Conservation (phyloP, 2,113 vertebrate species). For the Aythya baeri region DNA sequence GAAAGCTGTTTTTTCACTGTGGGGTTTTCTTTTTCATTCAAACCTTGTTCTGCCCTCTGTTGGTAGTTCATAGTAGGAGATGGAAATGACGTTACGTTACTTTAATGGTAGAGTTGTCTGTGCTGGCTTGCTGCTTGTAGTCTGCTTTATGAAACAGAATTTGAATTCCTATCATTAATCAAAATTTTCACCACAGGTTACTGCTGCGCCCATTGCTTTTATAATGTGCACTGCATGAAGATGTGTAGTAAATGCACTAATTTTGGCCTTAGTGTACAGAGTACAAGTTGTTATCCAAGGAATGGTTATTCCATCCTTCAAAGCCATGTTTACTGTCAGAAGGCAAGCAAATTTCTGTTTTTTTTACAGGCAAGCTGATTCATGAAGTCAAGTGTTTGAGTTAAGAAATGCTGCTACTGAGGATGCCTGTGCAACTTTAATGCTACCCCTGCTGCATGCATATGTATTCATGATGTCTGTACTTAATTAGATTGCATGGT, state of each 20-base stretch:
- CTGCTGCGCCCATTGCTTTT: neutral
- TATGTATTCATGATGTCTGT: neutral
- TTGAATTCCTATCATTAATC: neutral
- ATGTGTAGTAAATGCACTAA: rapidly evolving
- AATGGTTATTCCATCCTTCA: neutral
- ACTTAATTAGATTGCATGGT: rapidly evolving
- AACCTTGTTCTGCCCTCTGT: conserved; percentile 33
- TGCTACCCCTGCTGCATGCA: neutral
- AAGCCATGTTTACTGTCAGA: neutral
- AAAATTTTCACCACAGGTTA: neutral
- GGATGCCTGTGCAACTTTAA: neutral
- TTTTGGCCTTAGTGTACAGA: neutral
- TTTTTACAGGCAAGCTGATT: neutral
- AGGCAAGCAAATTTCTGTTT: neutral
- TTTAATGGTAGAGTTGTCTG: neutral
- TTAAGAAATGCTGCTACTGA: neutral
- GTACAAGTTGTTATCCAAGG: neutral
- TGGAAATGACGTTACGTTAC: rapidly evolving
- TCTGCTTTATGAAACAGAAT: neutral
- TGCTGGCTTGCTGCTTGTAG: neutral
- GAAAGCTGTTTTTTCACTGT: neutral
- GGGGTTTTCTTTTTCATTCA: neutral
- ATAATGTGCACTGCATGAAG: neutral
- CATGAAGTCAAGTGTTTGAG: neutral
- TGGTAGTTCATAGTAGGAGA: neutral